Evolutionary conservation across 2,888 invertebrate genomes (phyloP), one percentile per base, ranked within the genome.

Genomic region (Azorinus chamasolen): DNA sequence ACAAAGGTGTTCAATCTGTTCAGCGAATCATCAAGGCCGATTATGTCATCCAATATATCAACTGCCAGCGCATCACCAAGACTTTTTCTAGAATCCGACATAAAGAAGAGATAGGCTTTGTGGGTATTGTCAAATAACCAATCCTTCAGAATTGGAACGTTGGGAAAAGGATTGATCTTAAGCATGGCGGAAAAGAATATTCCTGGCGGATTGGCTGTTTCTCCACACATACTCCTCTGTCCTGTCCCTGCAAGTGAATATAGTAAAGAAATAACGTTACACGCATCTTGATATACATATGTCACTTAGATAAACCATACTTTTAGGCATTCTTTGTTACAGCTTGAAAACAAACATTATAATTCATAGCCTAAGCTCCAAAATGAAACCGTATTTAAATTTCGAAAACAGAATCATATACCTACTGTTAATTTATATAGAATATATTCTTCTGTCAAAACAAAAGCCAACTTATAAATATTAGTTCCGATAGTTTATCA

Each of bases 161-260:
- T 62, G 14, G 41, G 20, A 55, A 84, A 80, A 16, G 76, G 75
- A 48, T 78, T 82, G 14, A 76, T 32, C 10, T 61, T 39, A 1
- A 83, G 20, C n/a, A 62, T 22, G 18, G 58, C 53, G 0, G 78
- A 68, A 0, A 74, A 4, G 46, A 80, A 84, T 16, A 79, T 27
- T 20, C 84, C 84, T 8, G 82, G 69, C 1, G 84, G 83, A 58
- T 83, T 81, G 6, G 83, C 69, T 53, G 37, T 25, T 37, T 59
- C 45, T 16, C 82, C 84, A 62, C 84, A 84, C 80, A 73, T 74
- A n/a, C 55, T 22, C 25, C 80, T 68, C 12, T 32, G 20, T 1
- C 48, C 22, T 22, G 16, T 41, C 16, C 83, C 83, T 83, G 25
- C 39, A 63, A 57, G 8, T 14, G 14, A 51, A 24, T 12, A 10